Evolutionary conservation across 2,888 invertebrate genomes (phyloP), one percentile per base, ranked within the genome.

Genomic region (Pyrocoelia pectoralis): DNA sequence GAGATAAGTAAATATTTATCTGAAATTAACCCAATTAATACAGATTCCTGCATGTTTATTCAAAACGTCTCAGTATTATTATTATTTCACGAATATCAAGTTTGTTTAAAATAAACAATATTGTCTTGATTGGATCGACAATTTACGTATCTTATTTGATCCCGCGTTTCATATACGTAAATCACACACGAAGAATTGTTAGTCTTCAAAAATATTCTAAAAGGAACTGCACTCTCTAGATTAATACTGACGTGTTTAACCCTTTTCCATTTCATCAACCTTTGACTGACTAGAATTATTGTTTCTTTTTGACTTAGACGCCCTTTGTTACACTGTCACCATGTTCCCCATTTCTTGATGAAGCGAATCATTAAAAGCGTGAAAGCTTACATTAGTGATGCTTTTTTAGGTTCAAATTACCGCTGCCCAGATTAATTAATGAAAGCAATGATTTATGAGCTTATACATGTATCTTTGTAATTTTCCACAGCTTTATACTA

Each of bases 281-380:
- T 40, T 46, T 59, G 55, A 51, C 48, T 59, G 55, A 51, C 52
- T 29, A 29, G 52, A 57, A 62, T 62, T 62, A 53, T 62, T 57
- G 57, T 57, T 50, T 55, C 48, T 58, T 59, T 58, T 59, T 51
- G 50, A 51, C 63, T 55, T 41, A 57, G 63, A 29, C 54, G 38
- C 49, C 58, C 58, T 58, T 63, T 63, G 63, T 63, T 63, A 24
- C 50, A 40, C 55, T 58, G 63, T 63, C 63, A 63, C 58, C 63
- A 55, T 63, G 58, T 63, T 63, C 58, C 63, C 50, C 63, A 59
- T 63, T 63, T 63, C 63, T 58, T 63, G 58, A 63, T 63, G 63
- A 63, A 63, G 53, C 57, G 53, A 57, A 58, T 57, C 62, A 63
- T 63, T 63, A 63, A 63, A 56, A 61, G 65, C 54, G 56, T 61